These are phyloP conservation scores for Kuschelorhynchus macadamiae DNA, from an alignment of 2,888 invertebrate genomes.

Conservation along the genomic window DNA sequence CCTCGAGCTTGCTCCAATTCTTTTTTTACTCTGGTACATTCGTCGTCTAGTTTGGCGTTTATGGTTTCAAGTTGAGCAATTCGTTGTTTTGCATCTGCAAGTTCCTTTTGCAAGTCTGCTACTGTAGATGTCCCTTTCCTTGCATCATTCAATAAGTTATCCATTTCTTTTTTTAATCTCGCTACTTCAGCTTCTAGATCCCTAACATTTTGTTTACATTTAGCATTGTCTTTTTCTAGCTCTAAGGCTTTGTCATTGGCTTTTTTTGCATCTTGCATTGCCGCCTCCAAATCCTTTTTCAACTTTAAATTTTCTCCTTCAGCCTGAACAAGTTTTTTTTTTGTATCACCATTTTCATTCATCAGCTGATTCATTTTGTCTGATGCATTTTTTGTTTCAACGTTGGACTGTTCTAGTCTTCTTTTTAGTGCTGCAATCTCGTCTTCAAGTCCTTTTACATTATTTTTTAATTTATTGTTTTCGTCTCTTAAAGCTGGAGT, in stretches of 20 bases:
- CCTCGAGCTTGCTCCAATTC: slow-evolving; percentile 46
- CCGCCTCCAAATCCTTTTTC: slow-evolving; percentile 53
- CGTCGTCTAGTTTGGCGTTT: slow-evolving; percentile 49
- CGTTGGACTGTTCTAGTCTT: slow-evolving; percentile 43
- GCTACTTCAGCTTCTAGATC: slow-evolving; percentile 52
- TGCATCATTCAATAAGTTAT: slow-evolving; percentile 48
- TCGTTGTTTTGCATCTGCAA: slow-evolving; percentile 44
- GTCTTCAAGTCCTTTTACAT: slow-evolving; percentile 41
- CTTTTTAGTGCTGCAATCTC: slow-evolving; percentile 45
- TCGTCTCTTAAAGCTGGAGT: slow-evolving; percentile 45
- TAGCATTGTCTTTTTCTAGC: slow-evolving; percentile 54
- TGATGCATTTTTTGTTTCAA: slow-evolving; percentile 46
- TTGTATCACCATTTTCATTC: slow-evolving; percentile 49
- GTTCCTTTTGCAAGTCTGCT: slow-evolving; percentile 46
- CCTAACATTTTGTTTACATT: slow-evolving; percentile 48
- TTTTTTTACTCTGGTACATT: slow-evolving; percentile 51
- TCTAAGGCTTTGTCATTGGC: slow-evolving; percentile 49
- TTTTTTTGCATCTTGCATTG: slow-evolving; percentile 44
- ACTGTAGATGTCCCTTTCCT: slow-evolving; percentile 47
- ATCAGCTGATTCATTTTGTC: slow-evolving; percentile 50
- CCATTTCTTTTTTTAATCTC: slow-evolving; percentile 55
- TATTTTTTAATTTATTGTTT: slow-evolving; percentile 44
- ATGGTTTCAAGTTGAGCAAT: slow-evolving; percentile 39
- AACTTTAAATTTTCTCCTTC: slow-evolving; percentile 51
- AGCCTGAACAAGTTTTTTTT: slow-evolving; percentile 45